Conservation (phyloP, 2,888 invertebrate genomes). For the Trichogramma evanescens region DNA sequence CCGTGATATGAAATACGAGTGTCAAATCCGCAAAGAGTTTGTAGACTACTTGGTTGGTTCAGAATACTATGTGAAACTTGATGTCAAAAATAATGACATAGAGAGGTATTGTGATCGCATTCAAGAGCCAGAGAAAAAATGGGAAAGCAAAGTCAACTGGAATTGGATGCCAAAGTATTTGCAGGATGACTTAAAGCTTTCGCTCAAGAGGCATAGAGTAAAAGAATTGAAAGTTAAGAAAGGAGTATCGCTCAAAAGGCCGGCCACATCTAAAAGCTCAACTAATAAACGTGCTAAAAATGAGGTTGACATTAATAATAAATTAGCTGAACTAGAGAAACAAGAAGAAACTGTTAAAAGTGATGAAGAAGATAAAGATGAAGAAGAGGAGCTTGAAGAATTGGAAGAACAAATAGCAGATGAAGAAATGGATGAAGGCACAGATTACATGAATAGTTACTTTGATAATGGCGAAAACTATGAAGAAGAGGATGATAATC, state of each 20-base stretch:
- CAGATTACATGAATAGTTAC: constrained; percentile 80
- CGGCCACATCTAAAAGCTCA: background rate
- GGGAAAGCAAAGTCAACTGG: constrained; percentile 35
- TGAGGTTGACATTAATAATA: constrained; percentile 35
- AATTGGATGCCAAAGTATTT: constrained; percentile 33
- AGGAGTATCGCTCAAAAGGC: background rate
- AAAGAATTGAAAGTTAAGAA: constrained; percentile 27
- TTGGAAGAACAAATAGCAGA: constrained; percentile 64
- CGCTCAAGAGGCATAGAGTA: too few relatives aligned
- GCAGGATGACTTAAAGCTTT: too few relatives aligned
- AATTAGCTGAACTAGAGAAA: constrained; percentile 62
- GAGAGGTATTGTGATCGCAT: constrained; percentile 42
- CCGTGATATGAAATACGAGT: constrained; percentile 59
- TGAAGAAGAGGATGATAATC: constrained; percentile 79
- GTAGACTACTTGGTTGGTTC: constrained; percentile 66
- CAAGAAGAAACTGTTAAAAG: constrained; percentile 50
- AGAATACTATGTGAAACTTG: constrained; percentile 49
- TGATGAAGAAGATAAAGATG: constrained; percentile 49
- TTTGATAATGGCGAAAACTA: constrained; percentile 84
- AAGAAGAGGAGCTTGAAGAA: constrained; percentile 48
- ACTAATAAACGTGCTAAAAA: constrained; percentile 27
- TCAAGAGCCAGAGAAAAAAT: constrained; percentile 32
- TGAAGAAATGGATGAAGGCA: constrained; percentile 82
- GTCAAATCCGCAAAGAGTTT: constrained; percentile 67
- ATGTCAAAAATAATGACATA: constrained; percentile 38